Evolutionary conservation across 2,113 vertebrate species (phyloP), one percentile per base, ranked within the genome.

Genomic region (Sylvia atricapilla): DNA sequence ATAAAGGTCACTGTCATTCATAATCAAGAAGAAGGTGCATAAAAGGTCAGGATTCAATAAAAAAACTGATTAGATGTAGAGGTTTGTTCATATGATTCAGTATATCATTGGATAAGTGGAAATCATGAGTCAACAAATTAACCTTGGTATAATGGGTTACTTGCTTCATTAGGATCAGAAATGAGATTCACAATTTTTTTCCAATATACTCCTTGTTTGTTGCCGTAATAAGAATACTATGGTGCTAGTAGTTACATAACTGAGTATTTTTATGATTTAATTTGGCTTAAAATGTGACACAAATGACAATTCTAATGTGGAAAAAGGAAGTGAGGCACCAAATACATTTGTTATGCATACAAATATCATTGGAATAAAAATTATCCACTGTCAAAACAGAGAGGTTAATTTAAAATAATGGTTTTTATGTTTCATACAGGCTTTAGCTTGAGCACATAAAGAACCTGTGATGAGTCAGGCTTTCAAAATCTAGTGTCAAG

Each of bases 1-100:
- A 97, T 97, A 98, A 98, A 98, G 98, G 98, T 98, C 98, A 98
- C 98, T 98, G 97, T 98, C 98, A 98, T 98, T 98, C 98, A 98
- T 97, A 98, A 98, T 98, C 98, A 98, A 98, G 97, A 97, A 83
- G 97, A 98, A 98, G 96, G 97, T 97, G 94, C 95, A 98, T 98
- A 97, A 98, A 98, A 98, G 98, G 98, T 98, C 98, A 98, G 96
- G 97, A 97, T 98, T 98, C 97, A 97, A 97, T 98, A 96, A 97
- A 97, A 94, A 96, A 55, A 46, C 92, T 98, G 98, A 98, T 98
- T 98, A 98, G 97, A 96, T 97, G 94, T 97, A 98, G 95, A 97
- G 92, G 90, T 98, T 97, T 98, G 96, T 97, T 98, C 97, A 95
- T 91, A 95, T 97, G 97, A 97, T 97, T 97, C 94, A 89, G 50